Base-by-base conservation (phyloP, 2,888 invertebrate species). In the Helicoverpa assulta region DNA sequence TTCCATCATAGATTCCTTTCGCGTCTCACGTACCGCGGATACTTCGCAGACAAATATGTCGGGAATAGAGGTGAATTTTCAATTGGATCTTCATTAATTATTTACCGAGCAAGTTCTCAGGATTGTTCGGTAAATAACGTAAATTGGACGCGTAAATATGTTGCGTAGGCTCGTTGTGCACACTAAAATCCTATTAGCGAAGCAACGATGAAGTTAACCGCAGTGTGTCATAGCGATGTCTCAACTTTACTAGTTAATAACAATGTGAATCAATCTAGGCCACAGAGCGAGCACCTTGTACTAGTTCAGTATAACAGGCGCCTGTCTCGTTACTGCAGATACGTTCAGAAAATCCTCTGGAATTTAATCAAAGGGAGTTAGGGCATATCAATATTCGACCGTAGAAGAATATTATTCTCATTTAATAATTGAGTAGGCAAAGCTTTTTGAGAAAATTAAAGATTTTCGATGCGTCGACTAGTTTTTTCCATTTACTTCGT, bases 1-100 rank as follows among this genome's bases (percentile, higher is more conserved):
- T 88, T 89, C 88, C 86, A 86, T 90, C 88, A 89, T 86, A 88
- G 87, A 90, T 90, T 89, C 90, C 89, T 87, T 82, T 84, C 84
- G 83, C 83, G 82, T 85, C 85, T 80, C 83, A 77, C 86, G 84
- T 84, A 82, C 85, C 87, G 76, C 82, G 84, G 87, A 88, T 88
- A 86, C 88, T 88, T 85, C 81, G 63, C 81, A 83, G 85, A 86
- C 88, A 88, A 88, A 88, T 89, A 89, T 88, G 84, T 86, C 76
- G 81, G 70, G 82, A 81, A 84, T 83, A 82, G 85, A 86, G 86
- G 87, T 88, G 85, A 88, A 88, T 89, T 89, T 86, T 83, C 87
- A 88, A 87, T 89, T 86, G 84, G 82, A 86, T 82, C 83, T 83
- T 86, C 84, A 87, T 87, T 88, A 86, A 85, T 87, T 86, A 88